phyloP scores from a whole-genome alignment of 2,113 vertebrate species.

The Arvicanthis niloticus region DNA sequence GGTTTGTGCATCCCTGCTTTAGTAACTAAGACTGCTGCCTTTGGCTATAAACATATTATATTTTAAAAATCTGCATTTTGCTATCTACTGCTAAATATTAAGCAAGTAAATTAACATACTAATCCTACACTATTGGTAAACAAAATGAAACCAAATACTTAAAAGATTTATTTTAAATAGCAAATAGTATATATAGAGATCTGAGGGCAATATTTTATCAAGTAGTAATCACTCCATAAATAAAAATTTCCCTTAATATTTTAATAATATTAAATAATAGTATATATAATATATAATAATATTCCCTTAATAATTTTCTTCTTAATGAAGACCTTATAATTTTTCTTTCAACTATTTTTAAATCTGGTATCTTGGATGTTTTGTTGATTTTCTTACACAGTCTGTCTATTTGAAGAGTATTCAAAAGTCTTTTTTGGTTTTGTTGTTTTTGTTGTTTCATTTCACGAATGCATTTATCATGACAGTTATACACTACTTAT shows the following conservation, averaged over 20 bases:
- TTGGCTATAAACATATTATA: neutral
- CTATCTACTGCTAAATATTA: neutral
- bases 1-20: neutral
- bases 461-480: neutral
- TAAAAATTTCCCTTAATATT: neutral
- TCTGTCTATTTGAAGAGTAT: neutral
- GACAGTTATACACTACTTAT: neutral
- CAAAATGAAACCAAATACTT: neutral
- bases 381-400: neutral
- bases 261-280: no score
- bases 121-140: neutral
- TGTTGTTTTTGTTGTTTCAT: neutral
- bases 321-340: neutral
- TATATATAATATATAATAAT: no score
- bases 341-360: neutral
- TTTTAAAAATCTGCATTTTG: neutral
- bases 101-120: neutral
- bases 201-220: neutral
- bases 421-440: neutral
- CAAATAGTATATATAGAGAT: neutral
- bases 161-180: neutral
- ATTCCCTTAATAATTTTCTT: no score
- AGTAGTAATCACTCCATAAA: neutral
- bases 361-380: neutral
- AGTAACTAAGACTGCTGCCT: neutral